Percentiles rank a stretch among this genome's conserved stretches.
phyloP scores from a whole-genome alignment of 2,888 invertebrate genomes.

The Nomada fucata region DNA sequence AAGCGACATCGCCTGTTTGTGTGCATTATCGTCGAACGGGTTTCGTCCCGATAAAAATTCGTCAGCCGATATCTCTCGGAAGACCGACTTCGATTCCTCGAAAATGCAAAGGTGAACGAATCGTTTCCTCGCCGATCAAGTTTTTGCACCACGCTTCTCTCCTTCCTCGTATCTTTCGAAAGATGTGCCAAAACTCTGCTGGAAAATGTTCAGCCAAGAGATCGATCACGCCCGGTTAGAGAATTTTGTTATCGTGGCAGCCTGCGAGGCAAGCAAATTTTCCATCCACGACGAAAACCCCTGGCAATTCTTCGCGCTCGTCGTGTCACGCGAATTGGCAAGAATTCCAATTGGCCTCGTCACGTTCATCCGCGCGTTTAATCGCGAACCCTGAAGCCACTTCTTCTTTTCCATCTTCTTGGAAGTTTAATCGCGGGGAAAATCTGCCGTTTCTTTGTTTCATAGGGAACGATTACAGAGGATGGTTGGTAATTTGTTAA shows the following conservation, averaged over 20 bases:
- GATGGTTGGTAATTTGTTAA: background rate
- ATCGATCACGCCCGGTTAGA: background rate
- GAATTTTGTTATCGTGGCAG: background rate
- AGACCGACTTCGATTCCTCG: background rate
- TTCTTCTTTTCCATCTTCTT: conserved; percentile 13
- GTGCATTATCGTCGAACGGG: too few species aligned
- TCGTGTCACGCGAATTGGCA: conserved; percentile 35
- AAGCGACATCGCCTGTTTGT: too few species aligned
- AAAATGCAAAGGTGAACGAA: background rate
- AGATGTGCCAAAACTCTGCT: background rate
- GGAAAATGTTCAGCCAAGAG: background rate
- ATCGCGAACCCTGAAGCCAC: conserved; percentile 7
- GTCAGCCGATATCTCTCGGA: background rate
- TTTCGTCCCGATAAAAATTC: background rate
- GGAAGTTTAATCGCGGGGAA: background rate
- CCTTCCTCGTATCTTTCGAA: background rate
- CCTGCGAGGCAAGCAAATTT: conserved; percentile 22
- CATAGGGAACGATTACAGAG: background rate
- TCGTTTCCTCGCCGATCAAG: background rate
- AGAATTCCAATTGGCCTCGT: conserved; percentile 38
- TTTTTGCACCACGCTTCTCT: background rate
- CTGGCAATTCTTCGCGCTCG: background rate
- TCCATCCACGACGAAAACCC: background rate
- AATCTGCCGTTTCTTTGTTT: conserved; percentile 17
- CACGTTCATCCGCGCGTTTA: conserved; percentile 35